A percentile compares a stretch with the other conserved stretches of the same genome.
phyloP scores from a whole-genome alignment of 2,888 invertebrate genomes.

The Sinhomidia bicolor region DNA sequence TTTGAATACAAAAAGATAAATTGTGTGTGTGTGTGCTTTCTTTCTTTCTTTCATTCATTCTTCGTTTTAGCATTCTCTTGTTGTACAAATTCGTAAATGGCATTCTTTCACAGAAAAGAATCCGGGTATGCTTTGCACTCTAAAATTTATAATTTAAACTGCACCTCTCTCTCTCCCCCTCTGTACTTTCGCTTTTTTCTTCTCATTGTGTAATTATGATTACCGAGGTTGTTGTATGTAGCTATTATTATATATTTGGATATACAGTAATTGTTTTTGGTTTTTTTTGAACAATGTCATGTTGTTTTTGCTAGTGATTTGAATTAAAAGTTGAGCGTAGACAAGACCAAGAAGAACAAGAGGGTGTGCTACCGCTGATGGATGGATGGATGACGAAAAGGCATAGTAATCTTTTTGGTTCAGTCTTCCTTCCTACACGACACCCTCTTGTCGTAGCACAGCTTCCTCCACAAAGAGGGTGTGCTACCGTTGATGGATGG shows the following conservation, averaged over 20 bases:
- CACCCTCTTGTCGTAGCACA: slow-evolving; percentile 37
- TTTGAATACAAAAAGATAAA: slow-evolving; percentile 20
- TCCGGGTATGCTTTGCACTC: slow-evolving; percentile 26
- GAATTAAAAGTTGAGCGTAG: background rate
- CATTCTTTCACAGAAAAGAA: slow-evolving; percentile 38
- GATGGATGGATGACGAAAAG: slow-evolving; percentile 31
- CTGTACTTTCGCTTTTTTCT: slow-evolving; percentile 30
- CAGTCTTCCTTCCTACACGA: slow-evolving; percentile 58
- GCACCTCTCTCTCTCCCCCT: no score
- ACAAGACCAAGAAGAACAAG: background rate
- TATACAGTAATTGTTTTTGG: background rate
- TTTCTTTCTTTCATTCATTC: background rate
- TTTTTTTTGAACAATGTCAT: background rate
- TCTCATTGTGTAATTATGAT: slow-evolving; percentile 8
- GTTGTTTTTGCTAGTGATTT: background rate
- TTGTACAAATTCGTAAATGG: background rate
- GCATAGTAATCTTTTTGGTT: background rate
- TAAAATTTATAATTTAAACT: background rate
- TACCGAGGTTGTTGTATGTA: slow-evolving; percentile 6
- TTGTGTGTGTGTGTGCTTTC: no score
- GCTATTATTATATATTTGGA: background rate
- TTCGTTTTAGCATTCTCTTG: no score
- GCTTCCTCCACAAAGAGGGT: slow-evolving; percentile 51
- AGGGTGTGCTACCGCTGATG: background rate
- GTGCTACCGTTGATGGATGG: no score